Base-by-base conservation (phyloP, 2,113 vertebrate genomes). In the Eubucco bourcierii region DNA sequence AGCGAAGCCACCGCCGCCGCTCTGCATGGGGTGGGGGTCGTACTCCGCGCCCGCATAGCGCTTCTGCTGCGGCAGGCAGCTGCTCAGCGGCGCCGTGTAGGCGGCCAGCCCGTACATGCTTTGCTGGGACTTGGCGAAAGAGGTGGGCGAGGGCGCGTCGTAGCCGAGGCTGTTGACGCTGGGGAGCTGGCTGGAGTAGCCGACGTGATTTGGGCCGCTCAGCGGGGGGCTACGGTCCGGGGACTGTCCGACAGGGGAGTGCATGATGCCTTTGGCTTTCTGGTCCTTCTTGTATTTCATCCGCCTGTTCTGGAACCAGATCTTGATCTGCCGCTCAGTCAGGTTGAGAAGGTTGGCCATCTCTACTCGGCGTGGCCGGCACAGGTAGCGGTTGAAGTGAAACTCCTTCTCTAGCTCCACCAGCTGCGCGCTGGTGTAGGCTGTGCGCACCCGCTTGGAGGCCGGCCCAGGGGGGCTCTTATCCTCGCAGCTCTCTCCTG, bases 251-350 rank as follows among this genome's bases (percentile, higher is more conserved):
- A 99, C 97, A 12, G 99, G 99, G 66, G 99, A 99, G 97, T 99
- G 99, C 96, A 99, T 98, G 91, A 99, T 99, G 96, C 99, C 99
- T 97, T 99, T 99, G 91, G 99, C 98, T 98, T 99, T 99, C 98
- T 99, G 99, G 97, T 99, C 99, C 97, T 99, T 99, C 97, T 99
- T 99, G 98, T 99, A 99, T 97, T 99, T 99, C 99, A 99, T 99
- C 96, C 99, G 98, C 91, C 99, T 96, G 98, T 99, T 99, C 97
- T 99, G 99, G 98, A 99, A 99, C 99, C 99, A 99, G 97, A 99
- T 99, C 98, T 99, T 99, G 95, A 99, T 99, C 97, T 99, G 99
- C 61, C 99, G 98, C 97, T 99, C 99, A 31, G 99, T 99, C 94
- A 99, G 98, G 96, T 99, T 99, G 88, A 99, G 98, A 81, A 99